Evolutionary conservation across 1,140 invertebrate species (phyloP), one percentile per base, ranked within the genome.

Genomic region (Marisa cornuarietis): DNA sequence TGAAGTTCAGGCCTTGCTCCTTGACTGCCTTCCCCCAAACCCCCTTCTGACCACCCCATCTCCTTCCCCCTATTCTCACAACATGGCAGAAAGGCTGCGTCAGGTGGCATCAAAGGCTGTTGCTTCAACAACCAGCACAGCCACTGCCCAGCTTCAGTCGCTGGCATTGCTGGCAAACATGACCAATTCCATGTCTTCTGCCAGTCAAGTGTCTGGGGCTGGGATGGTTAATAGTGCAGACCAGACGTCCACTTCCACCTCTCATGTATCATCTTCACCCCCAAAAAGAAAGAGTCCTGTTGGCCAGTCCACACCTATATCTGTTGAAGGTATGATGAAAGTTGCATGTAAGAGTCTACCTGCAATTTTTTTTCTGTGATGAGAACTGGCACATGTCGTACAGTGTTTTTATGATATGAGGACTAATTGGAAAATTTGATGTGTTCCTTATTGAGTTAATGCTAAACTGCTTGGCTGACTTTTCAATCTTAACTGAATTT

Each of bases 1-100:
- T 11, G 63, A 77, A 63, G 76, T 77, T 63, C 76, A 77, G 76
- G 76, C 76, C 49, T 49, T 77, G 54, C 76, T 77, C 6, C 76
- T 68, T 18, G 76, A 69, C 22, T n/a, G 31, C 26, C 61, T 77
- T 26, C 65, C 76, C 42, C 42, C 76, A 62, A 77, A 63, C 62
- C 76, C 76, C 20, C 63, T 77, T 24, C 76, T 77, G 26, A 66
- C 76, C 49, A 77, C 76, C 76, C 76, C 76, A 8, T 63, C 76
- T 0, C 76, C 76, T 24, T 77, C 76, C 42, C 52, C 65, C 42
- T 77, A 77, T 51, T 77, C 76, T 26, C 26, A 63, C 63, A 77
- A 63, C 58, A 62, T 77, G 76, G 22, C 51, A 18, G 76, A 77
- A 51, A 63, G 65, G 6, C 16, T 68, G 61, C 31, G 63, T 18